Percentiles rank a stretch among this genome's conserved stretches.
These are phyloP conservation scores for Atrina japonica DNA, from an alignment of 2,888 invertebrate species.

Conservation along the genomic window DNA sequence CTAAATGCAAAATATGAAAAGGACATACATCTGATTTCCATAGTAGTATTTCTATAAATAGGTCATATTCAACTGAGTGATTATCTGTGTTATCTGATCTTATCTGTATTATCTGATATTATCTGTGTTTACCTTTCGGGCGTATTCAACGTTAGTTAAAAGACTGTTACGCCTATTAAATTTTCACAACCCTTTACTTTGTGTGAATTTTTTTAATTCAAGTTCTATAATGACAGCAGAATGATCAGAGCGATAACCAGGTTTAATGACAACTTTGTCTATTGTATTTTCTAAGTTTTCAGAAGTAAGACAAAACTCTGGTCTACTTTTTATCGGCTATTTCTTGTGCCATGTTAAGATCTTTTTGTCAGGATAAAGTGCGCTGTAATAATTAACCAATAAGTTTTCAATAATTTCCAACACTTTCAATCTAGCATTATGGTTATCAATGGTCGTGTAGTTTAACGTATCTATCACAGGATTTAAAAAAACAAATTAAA, in stretches of 20 bases:
- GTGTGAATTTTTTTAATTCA: slow-evolving; percentile 9
- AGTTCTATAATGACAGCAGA: slow-evolving; percentile 14
- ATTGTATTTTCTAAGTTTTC: too few species aligned
- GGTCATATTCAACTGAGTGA: slow-evolving; percentile 21
- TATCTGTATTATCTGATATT: slow-evolving; percentile 19
- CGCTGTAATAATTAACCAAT: not conserved
- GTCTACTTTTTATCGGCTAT: not conserved
- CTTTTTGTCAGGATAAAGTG: not conserved
- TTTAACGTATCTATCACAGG: not conserved
- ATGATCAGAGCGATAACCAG: too few species aligned
- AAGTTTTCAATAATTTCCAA: slow-evolving; percentile 10
- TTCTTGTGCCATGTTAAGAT: not conserved
- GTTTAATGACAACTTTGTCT: too few species aligned
- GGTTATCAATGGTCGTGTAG: slow-evolving; percentile 17
- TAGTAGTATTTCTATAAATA: slow-evolving; percentile 33
- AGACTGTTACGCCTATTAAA: slow-evolving; percentile 33
- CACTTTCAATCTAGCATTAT: slow-evolving; percentile 15
- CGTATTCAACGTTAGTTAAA: slow-evolving; percentile 18
- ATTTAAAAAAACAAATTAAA: not conserved
- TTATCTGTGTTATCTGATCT: slow-evolving; percentile 11
- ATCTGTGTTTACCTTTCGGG: slow-evolving; percentile 2
- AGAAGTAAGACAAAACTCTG: not conserved
- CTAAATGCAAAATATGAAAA: slow-evolving; percentile 15
- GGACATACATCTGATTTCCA: slow-evolving; percentile 25
- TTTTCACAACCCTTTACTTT: slow-evolving; percentile 27